A percentile compares a stretch with the other conserved stretches of the same genome.
Conservation (phyloP, 2,113 vertebrate genomes). For the Trochalopteron elliotii region DNA sequence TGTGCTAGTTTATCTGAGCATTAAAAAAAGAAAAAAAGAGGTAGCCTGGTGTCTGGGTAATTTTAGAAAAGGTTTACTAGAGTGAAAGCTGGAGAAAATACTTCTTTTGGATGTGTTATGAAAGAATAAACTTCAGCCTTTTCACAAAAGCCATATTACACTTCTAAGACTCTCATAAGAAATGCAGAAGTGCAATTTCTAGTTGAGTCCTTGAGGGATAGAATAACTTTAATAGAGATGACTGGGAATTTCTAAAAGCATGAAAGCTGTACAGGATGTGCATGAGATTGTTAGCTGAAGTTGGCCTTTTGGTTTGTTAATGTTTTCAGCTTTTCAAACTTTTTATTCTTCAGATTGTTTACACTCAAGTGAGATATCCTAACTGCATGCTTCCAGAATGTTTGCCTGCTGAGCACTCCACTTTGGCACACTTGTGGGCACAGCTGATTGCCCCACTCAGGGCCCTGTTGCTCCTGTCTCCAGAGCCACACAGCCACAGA, state of each 20-base stretch:
- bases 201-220: not conserved
- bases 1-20: not conserved
- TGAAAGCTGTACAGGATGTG: not conserved
- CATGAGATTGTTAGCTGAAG: not conserved
- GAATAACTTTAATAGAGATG: not conserved
- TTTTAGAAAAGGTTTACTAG: not conserved
- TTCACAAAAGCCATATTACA: not conserved
- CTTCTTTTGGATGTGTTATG: not conserved
- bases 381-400: not conserved
- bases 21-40: not conserved
- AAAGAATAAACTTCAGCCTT: not conserved
- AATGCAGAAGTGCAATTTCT: not conserved
- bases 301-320: not conserved
- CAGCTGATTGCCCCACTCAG: conserved; percentile 6
- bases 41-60: not conserved
- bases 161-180: not conserved
- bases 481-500: not conserved
- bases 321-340: not conserved
- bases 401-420: not conserved
- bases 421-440: conserved; percentile 35
- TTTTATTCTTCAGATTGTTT: not conserved
- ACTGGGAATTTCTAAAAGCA: not conserved
- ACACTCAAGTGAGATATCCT: not conserved
- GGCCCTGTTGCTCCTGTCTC: not conserved
- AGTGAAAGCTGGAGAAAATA: not conserved